Percentiles rank a stretch among this genome's conserved stretches.
Evolutionary conservation across 2,888 invertebrate species (phyloP).

Genomic region (Nymphalis polychloros): DNA sequence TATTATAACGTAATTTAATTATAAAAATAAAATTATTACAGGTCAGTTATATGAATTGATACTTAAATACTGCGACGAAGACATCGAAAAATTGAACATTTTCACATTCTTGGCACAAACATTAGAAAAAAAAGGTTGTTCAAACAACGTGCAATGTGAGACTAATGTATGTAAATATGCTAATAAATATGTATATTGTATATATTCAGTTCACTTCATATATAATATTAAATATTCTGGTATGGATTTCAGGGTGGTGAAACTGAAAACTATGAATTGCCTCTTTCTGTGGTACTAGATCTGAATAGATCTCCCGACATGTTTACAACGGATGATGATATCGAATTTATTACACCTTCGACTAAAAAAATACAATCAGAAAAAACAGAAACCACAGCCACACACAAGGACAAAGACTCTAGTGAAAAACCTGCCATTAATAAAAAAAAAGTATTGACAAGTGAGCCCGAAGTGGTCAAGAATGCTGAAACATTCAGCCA

Average conservation of each 20-base stretch:
- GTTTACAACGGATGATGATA: slow-evolving; percentile 56
- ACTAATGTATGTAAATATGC: slow-evolving; percentile 50
- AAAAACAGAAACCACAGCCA: not conserved
- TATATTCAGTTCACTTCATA: no score
- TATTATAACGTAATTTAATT: not conserved
- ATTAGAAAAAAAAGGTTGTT: slow-evolving; percentile 49
- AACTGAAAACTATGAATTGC: slow-evolving; percentile 32
- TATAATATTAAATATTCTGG: not conserved
- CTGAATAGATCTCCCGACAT: slow-evolving; percentile 57
- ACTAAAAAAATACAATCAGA: slow-evolving; percentile 43
- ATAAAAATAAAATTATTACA: slow-evolving; percentile 50
- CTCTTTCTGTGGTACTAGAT: slow-evolving; percentile 31
- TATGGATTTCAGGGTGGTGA: slow-evolving; percentile 51
- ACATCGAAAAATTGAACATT: slow-evolving; percentile 61
- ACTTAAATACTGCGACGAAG: slow-evolving; percentile 66
- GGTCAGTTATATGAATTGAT: slow-evolving; percentile 82
- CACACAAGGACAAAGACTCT: not conserved
- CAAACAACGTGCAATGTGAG: slow-evolving; percentile 41
- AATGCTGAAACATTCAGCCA: slow-evolving; percentile 13
- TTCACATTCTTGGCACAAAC: slow-evolving; percentile 76
- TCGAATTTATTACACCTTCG: slow-evolving; percentile 10
- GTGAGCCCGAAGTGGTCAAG: slow-evolving; percentile 6
- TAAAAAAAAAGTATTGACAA: not conserved
- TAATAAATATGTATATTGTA: no score
- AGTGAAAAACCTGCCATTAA: not conserved